Conservation (phyloP, 2,888 invertebrate species). For the Phragmatobia fuliginosa region DNA sequence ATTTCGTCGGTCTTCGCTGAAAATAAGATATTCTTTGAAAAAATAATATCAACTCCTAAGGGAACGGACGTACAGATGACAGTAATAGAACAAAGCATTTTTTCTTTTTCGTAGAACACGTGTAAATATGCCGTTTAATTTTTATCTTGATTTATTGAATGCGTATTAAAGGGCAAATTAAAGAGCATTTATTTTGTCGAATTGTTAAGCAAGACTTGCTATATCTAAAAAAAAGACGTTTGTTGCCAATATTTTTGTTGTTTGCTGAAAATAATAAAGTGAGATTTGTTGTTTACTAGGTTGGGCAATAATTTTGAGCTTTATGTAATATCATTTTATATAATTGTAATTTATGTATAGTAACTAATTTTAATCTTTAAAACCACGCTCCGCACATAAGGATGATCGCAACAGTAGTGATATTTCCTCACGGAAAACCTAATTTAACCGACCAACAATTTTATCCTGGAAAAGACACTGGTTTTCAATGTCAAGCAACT, state of each 20-base stretch:
- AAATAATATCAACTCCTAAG: slow-evolving; percentile 59
- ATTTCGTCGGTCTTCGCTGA: slow-evolving; percentile 54
- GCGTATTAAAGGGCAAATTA: background rate
- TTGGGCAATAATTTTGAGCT: too few species aligned
- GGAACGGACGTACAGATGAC: slow-evolving; percentile 60
- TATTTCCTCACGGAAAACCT: too few species aligned
- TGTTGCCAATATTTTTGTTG: background rate
- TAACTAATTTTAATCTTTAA: too few species aligned
- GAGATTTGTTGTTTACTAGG: background rate
- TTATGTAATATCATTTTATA: too few species aligned
- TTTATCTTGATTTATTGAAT: slow-evolving; percentile 5
- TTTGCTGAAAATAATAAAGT: background rate
- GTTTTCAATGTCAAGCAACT: too few species aligned
- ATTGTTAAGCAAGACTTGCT: too few species aligned
- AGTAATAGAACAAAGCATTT: slow-evolving; percentile 62
- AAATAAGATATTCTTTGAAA: slow-evolving; percentile 64
- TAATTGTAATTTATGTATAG: too few species aligned
- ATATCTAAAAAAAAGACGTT: background rate
- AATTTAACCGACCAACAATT: too few species aligned
- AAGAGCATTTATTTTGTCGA: background rate
- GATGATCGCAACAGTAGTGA: too few species aligned
- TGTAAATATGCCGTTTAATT: background rate
- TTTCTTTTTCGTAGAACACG: slow-evolving; percentile 12
- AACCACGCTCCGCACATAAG: too few species aligned
- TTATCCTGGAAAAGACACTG: too few species aligned